A percentile compares a stretch with the other conserved stretches of the same genome.
Conservation (phyloP, 2,888 invertebrate species). For the Eledone cirrhosa region DNA sequence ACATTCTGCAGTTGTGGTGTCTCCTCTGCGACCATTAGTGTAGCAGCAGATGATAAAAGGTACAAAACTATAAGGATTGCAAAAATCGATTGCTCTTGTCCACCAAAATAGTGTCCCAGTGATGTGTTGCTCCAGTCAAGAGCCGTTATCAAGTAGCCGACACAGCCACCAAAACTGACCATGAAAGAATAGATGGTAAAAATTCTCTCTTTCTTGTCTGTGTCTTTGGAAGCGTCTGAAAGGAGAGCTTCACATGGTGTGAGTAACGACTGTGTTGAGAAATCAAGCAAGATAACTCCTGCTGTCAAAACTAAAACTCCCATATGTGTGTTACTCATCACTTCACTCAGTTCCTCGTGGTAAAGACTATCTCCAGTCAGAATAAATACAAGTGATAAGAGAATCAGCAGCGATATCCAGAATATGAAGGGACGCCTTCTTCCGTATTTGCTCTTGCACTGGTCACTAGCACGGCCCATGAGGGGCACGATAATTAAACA, state of each 20-base stretch:
- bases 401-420: constrained; percentile 61
- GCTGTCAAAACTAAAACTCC: constrained; percentile 66
- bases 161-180: constrained; percentile 93
- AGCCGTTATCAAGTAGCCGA: constrained; percentile 80
- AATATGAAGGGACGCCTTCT: constrained; percentile 68
- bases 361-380: constrained; percentile 61
- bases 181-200: constrained; percentile 94
- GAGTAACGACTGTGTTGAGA: constrained; percentile 95
- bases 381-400: constrained; percentile 65
- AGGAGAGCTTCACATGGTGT: constrained; percentile 93
- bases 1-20: constrained; percentile 72
- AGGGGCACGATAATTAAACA: constrained; percentile 67
- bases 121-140: constrained; percentile 90
- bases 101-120: constrained; percentile 73
- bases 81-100: constrained; percentile 92
- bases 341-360: constrained; percentile 44
- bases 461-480: constrained; percentile 67
- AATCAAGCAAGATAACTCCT: constrained; percentile 91
- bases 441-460: constrained; percentile 64
- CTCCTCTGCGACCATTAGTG: constrained; percentile 88
- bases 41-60: constrained; percentile 81
- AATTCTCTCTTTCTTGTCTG: constrained; percentile 92
- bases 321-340: constrained; percentile 41
- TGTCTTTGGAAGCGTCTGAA: constrained; percentile 85
- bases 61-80: constrained; percentile 90